Percentiles rank a stretch among this genome's conserved stretches.
These are phyloP conservation scores for Marisa cornuarietis DNA, from an alignment of 1,140 invertebrate species.

Conservation along the genomic window DNA sequence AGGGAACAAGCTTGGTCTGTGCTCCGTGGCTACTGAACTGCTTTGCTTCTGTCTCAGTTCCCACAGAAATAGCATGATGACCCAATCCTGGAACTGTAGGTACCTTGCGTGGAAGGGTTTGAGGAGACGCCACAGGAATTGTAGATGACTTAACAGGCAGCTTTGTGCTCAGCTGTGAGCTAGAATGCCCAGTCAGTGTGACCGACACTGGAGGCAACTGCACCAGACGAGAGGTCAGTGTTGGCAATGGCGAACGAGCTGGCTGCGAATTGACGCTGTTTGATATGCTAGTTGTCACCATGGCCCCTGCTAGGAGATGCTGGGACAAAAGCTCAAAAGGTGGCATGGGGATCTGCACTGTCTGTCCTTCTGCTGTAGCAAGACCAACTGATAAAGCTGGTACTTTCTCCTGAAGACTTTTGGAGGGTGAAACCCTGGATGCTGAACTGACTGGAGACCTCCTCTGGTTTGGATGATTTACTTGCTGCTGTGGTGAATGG, in stretches of 20 bases:
- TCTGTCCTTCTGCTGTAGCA: background rate
- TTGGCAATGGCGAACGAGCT: background rate
- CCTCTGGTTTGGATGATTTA: background rate
- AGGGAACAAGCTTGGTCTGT: conserved; percentile 7
- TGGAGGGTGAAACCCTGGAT: conserved; percentile 11
- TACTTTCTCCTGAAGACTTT: background rate
- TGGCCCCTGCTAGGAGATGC: conserved; percentile 5
- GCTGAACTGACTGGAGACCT: conserved; percentile 8
- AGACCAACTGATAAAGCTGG: background rate
- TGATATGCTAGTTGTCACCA: background rate
- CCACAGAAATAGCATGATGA: background rate
- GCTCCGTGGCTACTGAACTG: conserved; percentile 15
- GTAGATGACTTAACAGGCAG: too few species aligned
- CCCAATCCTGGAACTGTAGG: background rate
- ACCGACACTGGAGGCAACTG: too few species aligned
- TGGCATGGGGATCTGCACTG: background rate
- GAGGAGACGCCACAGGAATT: too few species aligned
- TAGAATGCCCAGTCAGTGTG: too few species aligned
- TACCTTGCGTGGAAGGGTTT: too few species aligned
- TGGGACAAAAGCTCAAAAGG: conserved; percentile 10
- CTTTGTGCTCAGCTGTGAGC: too few species aligned
- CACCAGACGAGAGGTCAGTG: background rate
- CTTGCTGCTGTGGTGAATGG: conserved; percentile 8
- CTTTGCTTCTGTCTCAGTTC: conserved; percentile 13
- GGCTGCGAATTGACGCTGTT: background rate